Evolutionary conservation across 1,140 invertebrate genomes (phyloP).

Genomic region (Cydia splendana): DNA sequence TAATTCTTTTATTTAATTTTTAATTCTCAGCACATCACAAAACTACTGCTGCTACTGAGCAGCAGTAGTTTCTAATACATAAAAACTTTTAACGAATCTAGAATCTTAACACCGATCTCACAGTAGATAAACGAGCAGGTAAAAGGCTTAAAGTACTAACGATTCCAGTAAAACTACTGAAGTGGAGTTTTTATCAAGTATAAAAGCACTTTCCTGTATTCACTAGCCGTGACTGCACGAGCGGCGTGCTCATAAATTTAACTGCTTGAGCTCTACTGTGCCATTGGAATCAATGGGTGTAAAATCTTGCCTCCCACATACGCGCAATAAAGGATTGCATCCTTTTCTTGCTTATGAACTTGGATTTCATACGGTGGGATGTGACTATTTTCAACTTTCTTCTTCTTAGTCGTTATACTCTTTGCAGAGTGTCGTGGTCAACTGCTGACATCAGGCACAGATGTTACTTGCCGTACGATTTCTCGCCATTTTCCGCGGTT

Average conservation of each 20-base stretch:
- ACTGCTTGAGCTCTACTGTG: conserved; percentile 9
- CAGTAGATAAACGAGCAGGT: background rate
- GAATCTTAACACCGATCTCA: background rate
- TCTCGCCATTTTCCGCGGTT: too few relatives aligned
- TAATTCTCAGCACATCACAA: background rate
- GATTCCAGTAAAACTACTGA: background rate
- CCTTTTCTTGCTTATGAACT: background rate
- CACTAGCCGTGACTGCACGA: conserved; percentile 36
- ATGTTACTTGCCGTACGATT: too few relatives aligned
- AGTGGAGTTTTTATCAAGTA: conserved; percentile 37
- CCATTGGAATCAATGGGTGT: background rate
- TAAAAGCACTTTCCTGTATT: conserved; percentile 42
- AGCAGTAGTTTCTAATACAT: background rate
- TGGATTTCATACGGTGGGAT: background rate
- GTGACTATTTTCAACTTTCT: too few relatives aligned
- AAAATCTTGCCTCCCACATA: background rate
- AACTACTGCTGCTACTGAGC: background rate
- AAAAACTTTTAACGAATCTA: background rate
- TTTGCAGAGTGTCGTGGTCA: too few relatives aligned
- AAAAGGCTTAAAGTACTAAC: background rate
- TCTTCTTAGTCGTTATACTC: too few relatives aligned
- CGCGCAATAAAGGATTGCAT: background rate
- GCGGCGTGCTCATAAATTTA: conserved; percentile 35
- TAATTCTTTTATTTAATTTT: background rate
- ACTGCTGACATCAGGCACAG: too few relatives aligned